Conservation (phyloP, 2,113 vertebrate genomes). For the Cairina moschata region DNA sequence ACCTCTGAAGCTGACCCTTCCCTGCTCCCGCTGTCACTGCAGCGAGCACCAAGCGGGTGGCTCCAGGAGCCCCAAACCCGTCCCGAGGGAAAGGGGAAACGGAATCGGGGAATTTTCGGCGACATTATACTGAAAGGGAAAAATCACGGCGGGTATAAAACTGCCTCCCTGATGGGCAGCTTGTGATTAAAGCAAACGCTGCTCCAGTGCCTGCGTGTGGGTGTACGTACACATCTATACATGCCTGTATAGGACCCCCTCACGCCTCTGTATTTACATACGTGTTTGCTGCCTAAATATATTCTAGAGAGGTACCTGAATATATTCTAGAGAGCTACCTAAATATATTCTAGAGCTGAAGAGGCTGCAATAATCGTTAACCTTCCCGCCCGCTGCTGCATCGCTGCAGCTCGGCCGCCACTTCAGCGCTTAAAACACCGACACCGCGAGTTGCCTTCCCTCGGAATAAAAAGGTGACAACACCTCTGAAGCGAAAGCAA, state of each 20-base stretch:
- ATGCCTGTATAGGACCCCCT: too few species aligned
- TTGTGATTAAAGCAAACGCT: not conserved
- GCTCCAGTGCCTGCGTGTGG: too few species aligned
- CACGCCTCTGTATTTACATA: not conserved
- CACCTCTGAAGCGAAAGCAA: conserved; percentile 8
- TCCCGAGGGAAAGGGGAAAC: not conserved
- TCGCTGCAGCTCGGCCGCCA: not conserved
- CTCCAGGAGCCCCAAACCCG: not conserved
- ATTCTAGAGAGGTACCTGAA: not conserved
- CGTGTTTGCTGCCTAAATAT: not conserved
- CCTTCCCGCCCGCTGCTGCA: not conserved
- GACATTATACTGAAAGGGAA: not conserved
- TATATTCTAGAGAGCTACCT: too few species aligned
- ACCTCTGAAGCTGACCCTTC: not conserved
- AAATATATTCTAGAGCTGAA: not conserved
- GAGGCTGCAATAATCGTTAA: not conserved
- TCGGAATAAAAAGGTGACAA: not conserved
- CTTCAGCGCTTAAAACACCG: not conserved
- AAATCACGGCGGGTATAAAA: not conserved
- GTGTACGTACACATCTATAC: too few species aligned
- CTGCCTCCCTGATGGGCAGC: not conserved
- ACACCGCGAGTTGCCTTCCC: not conserved
- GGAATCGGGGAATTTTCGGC: not conserved
- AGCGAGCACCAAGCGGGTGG: not conserved
- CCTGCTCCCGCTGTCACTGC: not conserved